These are phyloP conservation scores for Ceratosolen fusciceps DNA, from an alignment of 1,140 invertebrate species.

Conservation along the genomic window DNA sequence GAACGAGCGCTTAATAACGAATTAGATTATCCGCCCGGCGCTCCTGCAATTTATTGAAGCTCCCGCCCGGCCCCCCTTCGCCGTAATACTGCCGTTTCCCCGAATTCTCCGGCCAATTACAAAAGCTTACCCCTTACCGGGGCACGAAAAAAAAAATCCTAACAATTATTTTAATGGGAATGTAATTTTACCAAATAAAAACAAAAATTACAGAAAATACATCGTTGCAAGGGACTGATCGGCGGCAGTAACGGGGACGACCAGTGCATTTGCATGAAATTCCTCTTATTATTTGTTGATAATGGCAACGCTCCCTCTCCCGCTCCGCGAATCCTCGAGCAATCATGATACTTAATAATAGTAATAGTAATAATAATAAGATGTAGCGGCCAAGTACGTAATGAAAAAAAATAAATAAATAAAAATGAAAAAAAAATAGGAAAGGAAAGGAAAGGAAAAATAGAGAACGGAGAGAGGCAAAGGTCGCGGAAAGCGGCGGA, in stretches of 20 bases:
- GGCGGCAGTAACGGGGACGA: no score
- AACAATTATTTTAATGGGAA: background rate
- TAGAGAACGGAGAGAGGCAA: background rate
- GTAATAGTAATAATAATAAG: no score
- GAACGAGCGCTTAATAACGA: no score
- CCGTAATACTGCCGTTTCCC: background rate
- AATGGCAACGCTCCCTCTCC: no score
- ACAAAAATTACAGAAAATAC: background rate
- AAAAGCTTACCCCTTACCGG: background rate
- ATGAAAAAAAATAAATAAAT: no score
- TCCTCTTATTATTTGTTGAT: no score
- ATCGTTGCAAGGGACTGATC: background rate
- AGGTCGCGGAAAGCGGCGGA: no score
- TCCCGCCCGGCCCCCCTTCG: background rate
- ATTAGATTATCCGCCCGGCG: background rate
- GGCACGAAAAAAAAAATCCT: background rate
- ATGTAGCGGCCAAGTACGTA: no score
- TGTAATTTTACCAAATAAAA: background rate
- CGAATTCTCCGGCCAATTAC: background rate
- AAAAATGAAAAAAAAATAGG: no score
- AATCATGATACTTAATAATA: no score
- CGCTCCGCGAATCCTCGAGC: no score
- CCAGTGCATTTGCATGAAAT: background rate
- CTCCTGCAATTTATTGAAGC: background rate
- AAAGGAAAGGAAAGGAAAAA: no score